Percentiles rank a stretch among this genome's conserved stretches.
Conservation (phyloP, 2,113 vertebrate genomes). For the Cavia aperea region DNA sequence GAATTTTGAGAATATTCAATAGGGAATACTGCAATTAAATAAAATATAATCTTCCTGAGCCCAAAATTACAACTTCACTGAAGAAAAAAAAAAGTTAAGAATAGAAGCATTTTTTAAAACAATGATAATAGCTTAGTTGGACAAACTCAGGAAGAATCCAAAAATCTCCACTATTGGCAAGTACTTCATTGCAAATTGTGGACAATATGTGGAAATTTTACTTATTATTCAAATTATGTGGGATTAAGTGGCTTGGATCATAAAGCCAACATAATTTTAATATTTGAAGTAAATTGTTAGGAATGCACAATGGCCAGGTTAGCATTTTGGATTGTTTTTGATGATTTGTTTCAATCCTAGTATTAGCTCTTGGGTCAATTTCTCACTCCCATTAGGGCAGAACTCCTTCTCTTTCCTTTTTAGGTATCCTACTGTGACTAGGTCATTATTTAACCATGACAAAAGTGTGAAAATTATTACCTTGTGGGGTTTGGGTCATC, state of each 20-base stretch:
- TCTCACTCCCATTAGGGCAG: slow-evolving; percentile 43
- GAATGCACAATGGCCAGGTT: slow-evolving; percentile 30
- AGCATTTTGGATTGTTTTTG: slow-evolving; percentile 46
- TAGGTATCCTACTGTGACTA: slow-evolving; percentile 67
- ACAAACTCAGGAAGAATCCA: background rate
- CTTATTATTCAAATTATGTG: background rate
- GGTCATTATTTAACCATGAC: slow-evolving; percentile 71
- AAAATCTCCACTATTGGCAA: background rate
- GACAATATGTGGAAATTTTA: background rate
- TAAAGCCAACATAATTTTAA: background rate
- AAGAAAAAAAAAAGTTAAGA: background rate
- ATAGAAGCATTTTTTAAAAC: background rate
- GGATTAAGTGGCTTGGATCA: background rate
- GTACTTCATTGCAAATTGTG: background rate
- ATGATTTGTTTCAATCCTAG: slow-evolving; percentile 11
- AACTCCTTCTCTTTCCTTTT: slow-evolving; percentile 64
- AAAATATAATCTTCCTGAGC: background rate
- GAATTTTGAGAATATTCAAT: background rate
- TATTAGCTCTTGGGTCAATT: slow-evolving; percentile 43
- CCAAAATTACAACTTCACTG: background rate
- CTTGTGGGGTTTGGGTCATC: slow-evolving; percentile 40
- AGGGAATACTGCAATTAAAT: background rate
- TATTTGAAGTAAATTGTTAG: background rate
- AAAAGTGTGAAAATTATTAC: slow-evolving; percentile 71
- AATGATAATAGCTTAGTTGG: background rate